These are phyloP conservation scores for Amyelois transitella DNA, from an alignment of 1,140 invertebrate genomes.

Conservation along the genomic window DNA sequence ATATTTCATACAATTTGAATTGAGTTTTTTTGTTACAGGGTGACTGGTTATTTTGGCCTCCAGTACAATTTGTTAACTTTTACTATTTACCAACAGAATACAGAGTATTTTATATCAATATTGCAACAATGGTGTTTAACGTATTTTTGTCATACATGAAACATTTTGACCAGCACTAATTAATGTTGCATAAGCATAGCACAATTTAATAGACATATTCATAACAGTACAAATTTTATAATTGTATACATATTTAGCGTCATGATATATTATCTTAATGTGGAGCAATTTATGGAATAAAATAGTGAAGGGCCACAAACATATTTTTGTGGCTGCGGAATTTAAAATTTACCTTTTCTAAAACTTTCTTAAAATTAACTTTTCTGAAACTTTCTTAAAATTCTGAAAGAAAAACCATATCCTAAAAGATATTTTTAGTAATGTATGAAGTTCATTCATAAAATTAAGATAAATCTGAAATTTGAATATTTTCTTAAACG, in stretches of 20 bases:
- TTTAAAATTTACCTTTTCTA: too few species aligned
- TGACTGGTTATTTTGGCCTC: slow-evolving; percentile 88
- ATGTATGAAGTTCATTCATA: too few species aligned
- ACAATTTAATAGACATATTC: too few species aligned
- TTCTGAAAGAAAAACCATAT: too few species aligned
- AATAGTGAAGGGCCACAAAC: not conserved
- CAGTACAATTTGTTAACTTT: slow-evolving; percentile 88
- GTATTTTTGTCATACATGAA: slow-evolving; percentile 87
- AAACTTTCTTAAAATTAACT: too few species aligned
- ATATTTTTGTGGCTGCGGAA: too few species aligned
- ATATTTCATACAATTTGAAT: slow-evolving; percentile 1
- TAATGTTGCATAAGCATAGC: not conserved
- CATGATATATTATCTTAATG: not conserved
- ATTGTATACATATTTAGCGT: not conserved
- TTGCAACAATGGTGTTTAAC: slow-evolving; percentile 85
- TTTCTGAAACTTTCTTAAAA: too few species aligned
- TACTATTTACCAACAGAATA: slow-evolving; percentile 82
- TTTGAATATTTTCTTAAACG: too few species aligned
- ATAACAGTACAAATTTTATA: too few species aligned
- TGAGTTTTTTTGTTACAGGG: slow-evolving; percentile 74
- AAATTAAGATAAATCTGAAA: too few species aligned
- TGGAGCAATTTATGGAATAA: not conserved
- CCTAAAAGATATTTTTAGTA: too few species aligned
- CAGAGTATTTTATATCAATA: slow-evolving; percentile 87
- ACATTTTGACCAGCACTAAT: slow-evolving; percentile 73